phyloP scores from a whole-genome alignment of 2,888 invertebrate genomes.

The Entomobrya proxima region DNA sequence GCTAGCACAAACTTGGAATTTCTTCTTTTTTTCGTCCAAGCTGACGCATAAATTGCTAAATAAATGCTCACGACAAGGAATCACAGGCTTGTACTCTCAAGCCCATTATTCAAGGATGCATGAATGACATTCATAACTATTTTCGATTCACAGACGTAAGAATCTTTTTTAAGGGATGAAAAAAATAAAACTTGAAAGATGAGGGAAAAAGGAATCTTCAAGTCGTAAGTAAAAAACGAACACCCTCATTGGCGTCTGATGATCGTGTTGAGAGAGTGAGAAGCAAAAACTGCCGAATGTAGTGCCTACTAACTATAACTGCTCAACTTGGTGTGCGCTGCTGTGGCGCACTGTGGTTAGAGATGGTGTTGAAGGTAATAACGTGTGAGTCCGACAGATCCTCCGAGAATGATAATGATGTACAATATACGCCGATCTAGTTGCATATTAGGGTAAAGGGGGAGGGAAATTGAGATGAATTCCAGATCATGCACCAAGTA shows the following conservation, averaged over 20 bases:
- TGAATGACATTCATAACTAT: constrained; percentile 64
- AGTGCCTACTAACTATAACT: background rate
- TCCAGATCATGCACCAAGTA: constrained; percentile 64
- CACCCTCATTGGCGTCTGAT: constrained; percentile 36
- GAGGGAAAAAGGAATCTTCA: background rate
- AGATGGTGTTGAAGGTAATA: background rate
- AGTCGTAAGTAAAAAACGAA: constrained; percentile 21
- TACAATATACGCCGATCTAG: constrained; percentile 3
- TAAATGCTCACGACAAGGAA: constrained; percentile 66
- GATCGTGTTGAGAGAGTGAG: constrained; percentile 37
- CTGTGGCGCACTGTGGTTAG: background rate
- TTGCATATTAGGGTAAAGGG: background rate
- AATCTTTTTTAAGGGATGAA: constrained; percentile 50
- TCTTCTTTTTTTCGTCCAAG: constrained; percentile 50
- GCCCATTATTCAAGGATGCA: constrained; percentile 64
- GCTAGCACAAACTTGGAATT: constrained; percentile 33
- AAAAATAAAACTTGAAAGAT: constrained; percentile 28
- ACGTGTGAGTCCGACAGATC: background rate
- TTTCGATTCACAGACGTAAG: constrained; percentile 49
- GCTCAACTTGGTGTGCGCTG: background rate
- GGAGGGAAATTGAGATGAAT: constrained; percentile 58
- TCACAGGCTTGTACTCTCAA: constrained; percentile 62
- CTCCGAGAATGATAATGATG: background rate
- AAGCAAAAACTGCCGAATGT: background rate
- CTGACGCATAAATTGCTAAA: constrained; percentile 67